These are phyloP conservation scores for Caenorhabditis elegans DNA, from an alignment of 1,140 invertebrate genomes.

Conservation along the genomic window DNA sequence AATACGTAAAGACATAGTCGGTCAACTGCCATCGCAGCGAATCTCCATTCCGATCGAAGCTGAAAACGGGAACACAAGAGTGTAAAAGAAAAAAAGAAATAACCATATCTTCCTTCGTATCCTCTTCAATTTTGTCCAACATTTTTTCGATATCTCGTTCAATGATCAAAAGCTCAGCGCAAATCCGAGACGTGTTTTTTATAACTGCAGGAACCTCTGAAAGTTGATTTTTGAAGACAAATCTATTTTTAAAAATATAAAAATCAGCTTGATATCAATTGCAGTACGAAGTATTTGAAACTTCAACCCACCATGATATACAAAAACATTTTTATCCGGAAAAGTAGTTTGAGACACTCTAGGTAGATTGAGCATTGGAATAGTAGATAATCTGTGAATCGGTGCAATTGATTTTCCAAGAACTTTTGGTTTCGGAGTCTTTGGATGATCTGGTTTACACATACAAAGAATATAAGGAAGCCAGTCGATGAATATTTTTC, in stretches of 20 bases:
- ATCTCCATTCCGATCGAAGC: conserved; percentile 42
- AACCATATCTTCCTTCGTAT: conserved; percentile 27
- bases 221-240: not conserved
- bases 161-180: conserved; percentile 3
- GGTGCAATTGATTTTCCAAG: conserved; percentile 35
- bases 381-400: conserved; percentile 23
- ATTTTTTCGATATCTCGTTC: conserved; percentile 32
- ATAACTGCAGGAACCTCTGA: not conserved
- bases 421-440: conserved; percentile 42
- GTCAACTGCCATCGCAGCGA: conserved; percentile 45
- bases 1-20: conserved; percentile 47
- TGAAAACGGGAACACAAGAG: not conserved
- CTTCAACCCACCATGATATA: not conserved
- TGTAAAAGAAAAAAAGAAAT: not conserved
- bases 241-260: not conserved
- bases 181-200: conserved; percentile 19
- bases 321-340: not conserved
- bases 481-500: conserved; percentile 45
- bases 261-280: not conserved
- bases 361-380: conserved; percentile 33
- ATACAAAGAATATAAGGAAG: conserved; percentile 40
- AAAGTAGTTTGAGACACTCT: not conserved
- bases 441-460: conserved; percentile 37
- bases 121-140: not conserved
- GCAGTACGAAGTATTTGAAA: not conserved